These are phyloP conservation scores for Cryptoprocta ferox DNA, from an alignment of 2,797 vertebrate genomes.

Conservation along the genomic window DNA sequence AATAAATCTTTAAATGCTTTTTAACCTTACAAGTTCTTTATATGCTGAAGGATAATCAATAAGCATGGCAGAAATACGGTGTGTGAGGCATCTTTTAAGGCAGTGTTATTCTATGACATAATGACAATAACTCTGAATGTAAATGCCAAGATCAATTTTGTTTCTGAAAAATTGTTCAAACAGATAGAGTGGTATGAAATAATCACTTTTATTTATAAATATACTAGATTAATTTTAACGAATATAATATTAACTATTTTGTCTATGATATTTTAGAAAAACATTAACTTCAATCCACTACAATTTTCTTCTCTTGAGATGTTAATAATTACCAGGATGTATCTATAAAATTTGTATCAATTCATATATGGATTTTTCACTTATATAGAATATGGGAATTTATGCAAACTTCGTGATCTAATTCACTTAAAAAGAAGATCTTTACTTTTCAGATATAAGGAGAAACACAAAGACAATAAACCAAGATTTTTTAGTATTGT, in stretches of 20 bases:
- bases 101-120: conserved; percentile 77
- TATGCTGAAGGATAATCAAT: conserved; percentile 87
- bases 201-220: conserved; percentile 53
- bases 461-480: not conserved
- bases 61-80: conserved; percentile 82
- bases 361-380: not conserved
- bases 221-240: not conserved
- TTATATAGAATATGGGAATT: not conserved
- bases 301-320: not conserved
- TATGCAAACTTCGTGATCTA: not conserved
- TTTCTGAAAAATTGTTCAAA: conserved; percentile 66
- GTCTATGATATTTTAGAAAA: not conserved
- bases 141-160: conserved; percentile 81
- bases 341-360: not conserved
- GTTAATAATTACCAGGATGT: not conserved
- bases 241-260: not conserved
- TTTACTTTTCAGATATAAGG: not conserved
- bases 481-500: not conserved
- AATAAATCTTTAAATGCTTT: conserved; percentile 87
- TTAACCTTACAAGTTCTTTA: conserved; percentile 85
- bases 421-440: not conserved
- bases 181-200: conserved; percentile 55
- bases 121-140: conserved; percentile 77
- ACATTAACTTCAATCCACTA: not conserved
- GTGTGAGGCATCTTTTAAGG: conserved; percentile 84